phyloP scores from a whole-genome alignment of 2,797 vertebrate species.

The Lacerta viridis region DNA sequence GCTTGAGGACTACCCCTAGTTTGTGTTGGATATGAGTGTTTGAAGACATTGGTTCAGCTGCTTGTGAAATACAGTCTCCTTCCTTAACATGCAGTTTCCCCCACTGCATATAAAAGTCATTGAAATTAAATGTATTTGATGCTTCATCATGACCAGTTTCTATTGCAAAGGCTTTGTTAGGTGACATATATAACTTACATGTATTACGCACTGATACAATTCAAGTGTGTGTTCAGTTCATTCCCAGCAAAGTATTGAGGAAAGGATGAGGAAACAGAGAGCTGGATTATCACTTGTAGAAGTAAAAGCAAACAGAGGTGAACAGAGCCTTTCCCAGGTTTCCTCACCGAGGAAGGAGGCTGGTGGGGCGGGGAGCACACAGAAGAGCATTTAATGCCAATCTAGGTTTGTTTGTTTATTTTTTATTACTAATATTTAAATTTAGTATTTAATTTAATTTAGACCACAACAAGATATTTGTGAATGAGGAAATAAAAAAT shows the following conservation, averaged over 20 bases:
- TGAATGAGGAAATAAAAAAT: too few relatives aligned
- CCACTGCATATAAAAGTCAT: conserved; percentile 34
- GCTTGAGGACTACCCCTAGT: neutral
- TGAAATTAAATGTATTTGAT: conserved; percentile 14
- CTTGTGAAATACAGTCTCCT: neutral
- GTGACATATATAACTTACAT: conserved; percentile 37
- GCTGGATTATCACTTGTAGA: neutral
- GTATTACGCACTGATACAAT: conserved; percentile 22
- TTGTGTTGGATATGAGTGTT: neutral
- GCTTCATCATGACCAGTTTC: neutral
- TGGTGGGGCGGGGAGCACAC: neutral
- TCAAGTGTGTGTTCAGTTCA: conserved; percentile 28
- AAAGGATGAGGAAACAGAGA: conserved; percentile 10
- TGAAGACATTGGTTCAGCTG: conserved; percentile 26
- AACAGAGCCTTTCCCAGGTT: neutral
- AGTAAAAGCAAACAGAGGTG: conserved; percentile 25
- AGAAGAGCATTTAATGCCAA: neutral
- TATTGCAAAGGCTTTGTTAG: conserved; percentile 25
- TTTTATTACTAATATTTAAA: neutral
- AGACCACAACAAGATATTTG: neutral
- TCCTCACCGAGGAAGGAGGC: neutral
- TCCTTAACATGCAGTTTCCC: neutral
- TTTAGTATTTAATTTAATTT: too few relatives aligned
- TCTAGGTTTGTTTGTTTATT: neutral
- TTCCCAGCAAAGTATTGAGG: conserved; percentile 16